Evolutionary conservation across 2,113 vertebrate genomes (phyloP).

Genomic region (Percopsis transmontana): DNA sequence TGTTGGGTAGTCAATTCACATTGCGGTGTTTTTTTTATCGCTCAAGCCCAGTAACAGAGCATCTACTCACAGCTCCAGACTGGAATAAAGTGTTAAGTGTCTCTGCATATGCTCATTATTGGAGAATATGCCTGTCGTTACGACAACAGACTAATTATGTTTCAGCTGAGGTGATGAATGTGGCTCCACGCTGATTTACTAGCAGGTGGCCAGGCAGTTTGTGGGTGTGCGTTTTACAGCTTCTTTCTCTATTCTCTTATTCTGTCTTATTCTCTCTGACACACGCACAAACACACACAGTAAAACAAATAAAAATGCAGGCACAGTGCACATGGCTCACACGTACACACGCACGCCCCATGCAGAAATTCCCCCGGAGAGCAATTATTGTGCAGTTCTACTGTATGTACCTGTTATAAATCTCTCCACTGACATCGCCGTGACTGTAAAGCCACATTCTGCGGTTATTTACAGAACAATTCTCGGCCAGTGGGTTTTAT

Average conservation of each 20-base stretch:
- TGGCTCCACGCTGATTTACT: slow-evolving; percentile 55
- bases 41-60: slow-evolving; percentile 1
- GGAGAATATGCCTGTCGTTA: slow-evolving; percentile 41
- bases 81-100: slow-evolving; percentile 51
- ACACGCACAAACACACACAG: not conserved
- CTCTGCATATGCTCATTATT: slow-evolving; percentile 37
- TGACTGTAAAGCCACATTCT: slow-evolving; percentile 57
- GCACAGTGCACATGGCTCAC: slow-evolving; percentile 4
- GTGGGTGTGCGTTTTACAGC: slow-evolving; percentile 10
- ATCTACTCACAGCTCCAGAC: slow-evolving; percentile 5
- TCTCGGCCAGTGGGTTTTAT: slow-evolving; percentile 36
- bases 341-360: slow-evolving; percentile 9
- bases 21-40: slow-evolving; percentile 14
- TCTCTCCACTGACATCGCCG: slow-evolving; percentile 45
- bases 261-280: not conserved
- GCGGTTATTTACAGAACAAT: slow-evolving; percentile 54
- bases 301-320: not conserved
- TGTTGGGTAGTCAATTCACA: not conserved
- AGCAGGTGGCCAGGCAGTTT: slow-evolving; percentile 27
- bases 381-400: slow-evolving; percentile 59
- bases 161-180: slow-evolving; percentile 65
- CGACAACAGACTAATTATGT: slow-evolving; percentile 55
- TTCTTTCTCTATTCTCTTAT: not conserved
- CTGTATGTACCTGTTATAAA: slow-evolving; percentile 59
- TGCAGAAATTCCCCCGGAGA: slow-evolving; percentile 47